A percentile compares a stretch with the other conserved stretches of the same genome.
Evolutionary conservation across 2,888 invertebrate species (phyloP).

Genomic region (Pseudanteris insignis): DNA sequence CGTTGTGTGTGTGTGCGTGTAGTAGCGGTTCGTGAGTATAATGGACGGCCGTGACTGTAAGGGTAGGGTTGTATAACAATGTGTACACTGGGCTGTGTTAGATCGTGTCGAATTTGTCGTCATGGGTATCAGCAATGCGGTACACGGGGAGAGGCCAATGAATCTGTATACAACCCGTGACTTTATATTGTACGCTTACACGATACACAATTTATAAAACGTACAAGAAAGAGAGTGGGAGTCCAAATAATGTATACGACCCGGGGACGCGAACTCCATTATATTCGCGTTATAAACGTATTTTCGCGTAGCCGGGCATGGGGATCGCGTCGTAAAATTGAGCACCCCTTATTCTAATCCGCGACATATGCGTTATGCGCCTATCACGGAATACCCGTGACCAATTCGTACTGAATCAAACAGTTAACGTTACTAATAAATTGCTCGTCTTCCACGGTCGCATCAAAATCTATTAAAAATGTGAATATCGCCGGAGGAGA

Average conservation of each 20-base stretch:
- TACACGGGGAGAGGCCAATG: conserved; percentile 44
- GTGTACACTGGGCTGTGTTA: conserved; percentile 49
- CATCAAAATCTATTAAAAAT: conserved; percentile 43
- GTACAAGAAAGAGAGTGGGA: conserved; percentile 34
- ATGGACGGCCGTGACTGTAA: conserved; percentile 36
- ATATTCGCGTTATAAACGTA: conserved; percentile 57
- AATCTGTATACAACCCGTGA: conserved; percentile 44
- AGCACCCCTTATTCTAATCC: conserved; percentile 43
- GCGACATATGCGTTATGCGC: conserved; percentile 45
- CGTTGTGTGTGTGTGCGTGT: no score
- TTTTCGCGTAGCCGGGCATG: conserved; percentile 42
- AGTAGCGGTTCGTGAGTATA: conserved; percentile 35
- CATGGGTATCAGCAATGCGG: conserved; percentile 50
- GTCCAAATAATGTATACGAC: conserved; percentile 45
- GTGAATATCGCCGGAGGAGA: conserved; percentile 26
- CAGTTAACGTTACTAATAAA: conserved; percentile 57
- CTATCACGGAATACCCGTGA: conserved; percentile 51
- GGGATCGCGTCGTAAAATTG: conserved; percentile 50
- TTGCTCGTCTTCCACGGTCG: conserved; percentile 47
- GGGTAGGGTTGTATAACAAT: conserved; percentile 44
- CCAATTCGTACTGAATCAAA: conserved; percentile 52
- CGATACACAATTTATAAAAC: conserved; percentile 37
- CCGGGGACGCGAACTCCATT: conserved; percentile 54
- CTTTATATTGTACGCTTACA: conserved; percentile 40
- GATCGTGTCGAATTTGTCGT: conserved; percentile 55